phyloP scores from a whole-genome alignment of 2,888 invertebrate genomes.

The Agriopis aurantiaria region DNA sequence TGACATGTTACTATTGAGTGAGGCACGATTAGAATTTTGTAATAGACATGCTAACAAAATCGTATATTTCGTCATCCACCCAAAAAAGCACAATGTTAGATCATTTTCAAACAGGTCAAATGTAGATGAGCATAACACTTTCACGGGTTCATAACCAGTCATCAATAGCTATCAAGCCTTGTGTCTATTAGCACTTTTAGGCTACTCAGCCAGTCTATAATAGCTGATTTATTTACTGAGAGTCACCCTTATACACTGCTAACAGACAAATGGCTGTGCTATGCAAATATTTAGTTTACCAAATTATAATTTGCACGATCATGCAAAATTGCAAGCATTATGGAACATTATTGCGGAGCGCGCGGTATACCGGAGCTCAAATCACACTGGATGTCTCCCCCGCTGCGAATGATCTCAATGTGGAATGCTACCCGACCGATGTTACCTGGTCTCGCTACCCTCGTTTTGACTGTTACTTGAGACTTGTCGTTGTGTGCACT shows the following conservation, averaged over 20 bases:
- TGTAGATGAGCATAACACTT: constrained; percentile 11
- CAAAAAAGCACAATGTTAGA: neutral
- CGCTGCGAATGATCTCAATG: constrained; percentile 78
- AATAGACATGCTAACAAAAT: neutral
- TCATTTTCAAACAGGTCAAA: constrained; percentile 3
- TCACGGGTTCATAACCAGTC: constrained; percentile 20
- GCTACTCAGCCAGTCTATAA: neutral
- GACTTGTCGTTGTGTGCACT: constrained; percentile 78
- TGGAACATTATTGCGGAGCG: constrained; percentile 74
- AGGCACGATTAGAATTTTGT: constrained; percentile 16
- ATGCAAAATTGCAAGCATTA: constrained; percentile 57
- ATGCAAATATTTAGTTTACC: constrained; percentile 40
- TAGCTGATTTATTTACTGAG: constrained; percentile 2
- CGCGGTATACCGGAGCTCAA: constrained; percentile 70
- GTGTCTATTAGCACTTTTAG: constrained; percentile 36
- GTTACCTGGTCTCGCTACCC: constrained; percentile 67
- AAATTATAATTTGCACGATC: constrained; percentile 51
- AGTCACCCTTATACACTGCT: constrained; percentile 12
- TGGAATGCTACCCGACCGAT: constrained; percentile 79
- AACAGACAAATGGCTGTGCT: constrained; percentile 49
- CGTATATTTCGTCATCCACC: constrained; percentile 10
- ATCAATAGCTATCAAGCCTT: constrained; percentile 26
- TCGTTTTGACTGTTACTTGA: constrained; percentile 61
- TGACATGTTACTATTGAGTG: constrained; percentile 13
- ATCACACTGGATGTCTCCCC: constrained; percentile 74